Conservation (phyloP, 1,140 invertebrate species). For the Gonatopus flavifemur region DNA sequence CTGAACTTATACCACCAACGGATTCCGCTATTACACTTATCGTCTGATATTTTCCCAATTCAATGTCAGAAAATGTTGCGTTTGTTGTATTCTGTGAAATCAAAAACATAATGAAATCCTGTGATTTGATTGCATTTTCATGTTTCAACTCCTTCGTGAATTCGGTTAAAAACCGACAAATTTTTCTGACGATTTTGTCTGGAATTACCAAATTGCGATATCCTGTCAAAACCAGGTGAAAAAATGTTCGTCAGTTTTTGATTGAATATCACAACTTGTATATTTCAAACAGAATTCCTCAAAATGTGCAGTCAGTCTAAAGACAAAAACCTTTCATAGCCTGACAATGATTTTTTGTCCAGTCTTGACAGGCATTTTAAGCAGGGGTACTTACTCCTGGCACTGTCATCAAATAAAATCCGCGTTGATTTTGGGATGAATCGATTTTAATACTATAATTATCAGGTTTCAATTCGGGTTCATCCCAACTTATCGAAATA, state of each 20-base stretch:
- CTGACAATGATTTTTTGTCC: not conserved
- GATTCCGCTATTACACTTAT: constrained; percentile 43
- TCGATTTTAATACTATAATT: constrained; percentile 45
- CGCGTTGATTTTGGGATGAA: constrained; percentile 1
- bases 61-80: constrained; percentile 27
- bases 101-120: not conserved
- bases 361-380: not conserved
- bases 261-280: too few relatives aligned
- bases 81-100: constrained; percentile 38
- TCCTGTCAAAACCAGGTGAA: too few relatives aligned
- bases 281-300: too few relatives aligned
- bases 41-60: constrained; percentile 28
- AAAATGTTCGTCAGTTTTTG: too few relatives aligned
- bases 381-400: constrained; percentile 38
- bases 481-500: constrained; percentile 45
- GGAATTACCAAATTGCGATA: too few relatives aligned
- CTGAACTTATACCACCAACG: constrained; percentile 31
- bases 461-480: constrained; percentile 44
- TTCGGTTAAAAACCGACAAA: not conserved
- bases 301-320: too few relatives aligned
- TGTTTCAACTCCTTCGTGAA: too few relatives aligned
- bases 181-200: too few relatives aligned
- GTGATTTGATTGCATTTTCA: not conserved
- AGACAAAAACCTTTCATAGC: too few relatives aligned
- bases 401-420: constrained; percentile 7